phyloP scores from a whole-genome alignment of 1,140 invertebrate species.

The Venturia canescens region DNA sequence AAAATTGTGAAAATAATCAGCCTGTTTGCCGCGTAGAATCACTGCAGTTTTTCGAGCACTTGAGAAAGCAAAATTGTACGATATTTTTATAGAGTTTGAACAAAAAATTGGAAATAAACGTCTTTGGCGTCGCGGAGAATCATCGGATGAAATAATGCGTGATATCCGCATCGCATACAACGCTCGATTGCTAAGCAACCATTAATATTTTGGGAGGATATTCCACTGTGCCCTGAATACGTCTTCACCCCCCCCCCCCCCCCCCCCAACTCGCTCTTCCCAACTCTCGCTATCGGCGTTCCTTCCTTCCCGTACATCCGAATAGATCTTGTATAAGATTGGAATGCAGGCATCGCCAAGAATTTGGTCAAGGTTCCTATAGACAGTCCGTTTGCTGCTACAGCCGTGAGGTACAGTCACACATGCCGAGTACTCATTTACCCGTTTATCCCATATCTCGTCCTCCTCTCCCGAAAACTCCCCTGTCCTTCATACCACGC shows the following conservation, averaged over 20 bases:
- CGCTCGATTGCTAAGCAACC: background rate
- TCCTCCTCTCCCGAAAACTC: background rate
- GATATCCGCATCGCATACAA: background rate
- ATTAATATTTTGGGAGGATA: background rate
- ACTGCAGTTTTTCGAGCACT: too few relatives aligned
- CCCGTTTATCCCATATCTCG: background rate
- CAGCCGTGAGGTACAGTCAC: background rate
- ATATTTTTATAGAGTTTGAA: too few relatives aligned
- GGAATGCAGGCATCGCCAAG: constrained; percentile 40
- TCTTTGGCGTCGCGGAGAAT: too few relatives aligned
- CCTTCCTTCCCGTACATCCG: constrained; percentile 11
- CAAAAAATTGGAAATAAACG: too few relatives aligned
- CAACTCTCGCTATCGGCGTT: background rate
- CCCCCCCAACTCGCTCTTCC: too few relatives aligned
- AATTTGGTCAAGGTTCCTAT: constrained; percentile 35
- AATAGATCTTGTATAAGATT: constrained; percentile 44
- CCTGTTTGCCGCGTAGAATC: too few relatives aligned
- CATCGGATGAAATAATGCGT: background rate
- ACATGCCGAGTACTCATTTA: constrained; percentile 19
- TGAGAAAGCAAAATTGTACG: too few relatives aligned
- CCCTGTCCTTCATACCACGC: background rate
- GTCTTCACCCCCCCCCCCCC: background rate
- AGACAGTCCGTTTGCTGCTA: background rate
- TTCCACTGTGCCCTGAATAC: background rate
- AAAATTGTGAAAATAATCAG: too few relatives aligned